Evolutionary conservation across 1,140 invertebrate species (phyloP), one percentile per base, ranked within the genome.

Genomic region (Drosophila elegans): DNA sequence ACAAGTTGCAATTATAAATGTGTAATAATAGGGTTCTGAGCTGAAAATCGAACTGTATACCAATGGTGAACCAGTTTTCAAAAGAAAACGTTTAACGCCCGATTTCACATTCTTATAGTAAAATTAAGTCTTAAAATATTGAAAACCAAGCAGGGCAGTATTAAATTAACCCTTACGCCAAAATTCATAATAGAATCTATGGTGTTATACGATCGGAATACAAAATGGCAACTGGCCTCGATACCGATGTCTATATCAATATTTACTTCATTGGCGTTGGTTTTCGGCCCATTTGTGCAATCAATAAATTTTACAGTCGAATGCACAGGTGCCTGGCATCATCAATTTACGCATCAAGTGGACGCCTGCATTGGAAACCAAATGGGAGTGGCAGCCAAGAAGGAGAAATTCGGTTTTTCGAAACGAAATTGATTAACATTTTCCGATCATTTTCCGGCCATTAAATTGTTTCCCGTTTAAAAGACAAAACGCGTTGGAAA

Each of bases 291-390:
- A 74, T 83, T 78, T 78, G 74, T 75, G 68, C 69, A 90, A 90
- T 90, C 86, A 90, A 90, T 90, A 90, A 90, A 90, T 90, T 90
- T 86, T 72, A 83, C 78, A 83, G 85, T 74, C 81, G 86, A 73
- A 53, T 72, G 78, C 74, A 77, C 82, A 90, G 75, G 80, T 90
- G 79, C 63, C 63, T 62, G 73, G 73, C 66, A 51, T 51, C 44
- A 49, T 39, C 64, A 55, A 48, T 48, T 69, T 69, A 69, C 63
- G 64, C 45, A 41, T 57, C 38, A 41, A 11, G 29, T 55, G 36
- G 44, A 36, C 32, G 41, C 34, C 27, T 69, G 63, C 64, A 71
- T n/a, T 46, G 45, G 36, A 27, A 38, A 39, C 36, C n/a, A 48
- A 27, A 4, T 41, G 67, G 63, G 36, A 41, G 42, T 69, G 51